A percentile compares a stretch with the other conserved stretches of the same genome.
Conservation (phyloP, 2,888 invertebrate species). For the Eulithis testata region DNA sequence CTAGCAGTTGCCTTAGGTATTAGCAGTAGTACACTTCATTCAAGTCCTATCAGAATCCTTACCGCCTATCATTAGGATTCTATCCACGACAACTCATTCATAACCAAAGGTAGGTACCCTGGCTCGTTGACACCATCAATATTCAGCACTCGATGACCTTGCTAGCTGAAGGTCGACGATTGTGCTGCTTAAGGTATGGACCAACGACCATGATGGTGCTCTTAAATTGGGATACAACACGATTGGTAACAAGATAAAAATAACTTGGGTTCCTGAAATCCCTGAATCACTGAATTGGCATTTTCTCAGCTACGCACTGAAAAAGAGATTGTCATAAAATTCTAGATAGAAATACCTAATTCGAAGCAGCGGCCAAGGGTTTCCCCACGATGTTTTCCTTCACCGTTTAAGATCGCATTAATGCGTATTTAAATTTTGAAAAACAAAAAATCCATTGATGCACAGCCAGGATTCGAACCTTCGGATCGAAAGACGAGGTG, state of each 20-base stretch:
- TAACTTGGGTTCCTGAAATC: no score
- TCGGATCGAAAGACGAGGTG: no score
- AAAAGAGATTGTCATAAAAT: no score
- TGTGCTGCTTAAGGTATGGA: conserved; percentile 53
- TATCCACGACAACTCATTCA: conserved; percentile 31
- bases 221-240: not conserved
- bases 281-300: no score
- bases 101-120: conserved; percentile 34
- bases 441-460: no score
- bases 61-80: conserved; percentile 24
- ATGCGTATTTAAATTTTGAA: no score
- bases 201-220: conserved; percentile 10
- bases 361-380: no score
- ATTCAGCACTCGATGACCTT: conserved; percentile 45
- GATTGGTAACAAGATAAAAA: not conserved
- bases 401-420: no score
- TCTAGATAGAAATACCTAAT: no score
- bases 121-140: conserved; percentile 42
- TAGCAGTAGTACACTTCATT: conserved; percentile 7
- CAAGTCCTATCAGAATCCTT: conserved; percentile 13
- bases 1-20: not conserved
- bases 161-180: conserved; percentile 57
- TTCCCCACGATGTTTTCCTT: no score
- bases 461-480: no score
- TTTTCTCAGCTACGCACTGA: no score